Evolutionary conservation across 1,140 invertebrate species (phyloP).

Genomic region (Meloidogyne exigua): DNA sequence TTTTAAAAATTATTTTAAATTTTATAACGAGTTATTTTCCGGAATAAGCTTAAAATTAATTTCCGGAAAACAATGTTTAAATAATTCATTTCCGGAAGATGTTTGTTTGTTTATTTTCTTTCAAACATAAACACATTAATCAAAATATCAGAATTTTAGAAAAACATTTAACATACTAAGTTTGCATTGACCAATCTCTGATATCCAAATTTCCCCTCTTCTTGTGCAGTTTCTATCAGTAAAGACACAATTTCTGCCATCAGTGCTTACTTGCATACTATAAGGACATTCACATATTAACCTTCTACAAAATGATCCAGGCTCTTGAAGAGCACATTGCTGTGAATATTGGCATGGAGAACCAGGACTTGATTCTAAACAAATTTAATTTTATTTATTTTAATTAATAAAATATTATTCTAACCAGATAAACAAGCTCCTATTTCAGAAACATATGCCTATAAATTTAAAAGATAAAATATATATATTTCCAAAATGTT

Average conservation of each 20-base stretch:
- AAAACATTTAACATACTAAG: conserved; percentile 42
- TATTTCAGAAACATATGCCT: conserved; percentile 56
- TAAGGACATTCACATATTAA: conserved; percentile 57
- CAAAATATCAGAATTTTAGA: not conserved
- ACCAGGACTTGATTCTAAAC: conserved; percentile 52
- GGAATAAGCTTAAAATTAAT: no score
- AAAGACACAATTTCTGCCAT: conserved; percentile 55
- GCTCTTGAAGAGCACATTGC: conserved; percentile 51
- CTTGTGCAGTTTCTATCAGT: conserved; percentile 51
- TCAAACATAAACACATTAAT: no score
- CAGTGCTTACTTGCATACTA: conserved; percentile 50
- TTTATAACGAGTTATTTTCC: no score
- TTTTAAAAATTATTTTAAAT: no score
- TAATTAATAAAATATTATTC: conserved; percentile 8
- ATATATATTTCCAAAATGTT: no score
- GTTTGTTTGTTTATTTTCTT: not conserved
- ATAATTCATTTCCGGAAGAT: not conserved
- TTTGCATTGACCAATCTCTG: conserved; percentile 60
- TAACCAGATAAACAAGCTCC: conserved; percentile 58
- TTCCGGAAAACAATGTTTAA: not conserved
- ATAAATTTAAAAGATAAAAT: not conserved
- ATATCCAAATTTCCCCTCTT: conserved; percentile 58
- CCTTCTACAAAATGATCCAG: conserved; percentile 54
- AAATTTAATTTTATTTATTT: not conserved
- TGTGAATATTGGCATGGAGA: conserved; percentile 62